Percentiles rank a stretch among this genome's conserved stretches.
These are phyloP conservation scores for Chalcis sispes DNA, from an alignment of 2,888 invertebrate species.

Conservation along the genomic window DNA sequence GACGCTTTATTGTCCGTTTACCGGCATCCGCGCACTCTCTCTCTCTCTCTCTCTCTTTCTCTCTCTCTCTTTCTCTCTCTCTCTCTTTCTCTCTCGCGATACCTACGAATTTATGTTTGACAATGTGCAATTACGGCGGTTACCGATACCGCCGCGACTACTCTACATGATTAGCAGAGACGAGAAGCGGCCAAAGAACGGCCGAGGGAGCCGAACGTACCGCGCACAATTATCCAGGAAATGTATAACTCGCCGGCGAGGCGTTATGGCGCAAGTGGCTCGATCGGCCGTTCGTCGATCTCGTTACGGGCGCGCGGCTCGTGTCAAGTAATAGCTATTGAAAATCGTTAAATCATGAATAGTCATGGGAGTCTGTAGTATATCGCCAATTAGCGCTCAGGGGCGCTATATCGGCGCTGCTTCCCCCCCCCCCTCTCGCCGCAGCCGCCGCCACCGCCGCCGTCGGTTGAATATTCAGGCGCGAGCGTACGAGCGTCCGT, in stretches of 20 bases:
- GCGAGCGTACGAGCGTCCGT: slow-evolving; percentile 61
- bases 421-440: slow-evolving; percentile 25
- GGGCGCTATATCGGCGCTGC: slow-evolving; percentile 8
- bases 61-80: neutral
- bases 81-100: slow-evolving; percentile 58
- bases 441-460: slow-evolving; percentile 20
- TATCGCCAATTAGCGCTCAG: slow-evolving; percentile 72
- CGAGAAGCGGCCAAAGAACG: slow-evolving; percentile 1
- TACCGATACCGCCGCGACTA: slow-evolving; percentile 60
- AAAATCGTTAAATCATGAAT: slow-evolving; percentile 75
- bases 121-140: slow-evolving; percentile 66
- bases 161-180: slow-evolving; percentile 66
- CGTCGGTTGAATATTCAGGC: slow-evolving; percentile 72
- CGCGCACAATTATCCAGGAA: slow-evolving; percentile 68
- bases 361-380: slow-evolving; percentile 69
- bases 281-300: slow-evolving; percentile 22
- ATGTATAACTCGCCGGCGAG: slow-evolving; percentile 36
- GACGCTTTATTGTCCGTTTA: slow-evolving; percentile 63
- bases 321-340: slow-evolving; percentile 67
- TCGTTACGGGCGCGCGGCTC: slow-evolving; percentile 38
- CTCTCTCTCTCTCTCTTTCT: neutral
- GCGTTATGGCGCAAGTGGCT: neutral
- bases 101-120: slow-evolving; percentile 67
- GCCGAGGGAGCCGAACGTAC: slow-evolving; percentile 59
- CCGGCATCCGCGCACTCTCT: slow-evolving; percentile 12